A percentile compares a stretch with the other conserved stretches of the same genome.
Evolutionary conservation across 2,797 vertebrate species (phyloP).

Genomic region (Gephyroberyx darwinii): DNA sequence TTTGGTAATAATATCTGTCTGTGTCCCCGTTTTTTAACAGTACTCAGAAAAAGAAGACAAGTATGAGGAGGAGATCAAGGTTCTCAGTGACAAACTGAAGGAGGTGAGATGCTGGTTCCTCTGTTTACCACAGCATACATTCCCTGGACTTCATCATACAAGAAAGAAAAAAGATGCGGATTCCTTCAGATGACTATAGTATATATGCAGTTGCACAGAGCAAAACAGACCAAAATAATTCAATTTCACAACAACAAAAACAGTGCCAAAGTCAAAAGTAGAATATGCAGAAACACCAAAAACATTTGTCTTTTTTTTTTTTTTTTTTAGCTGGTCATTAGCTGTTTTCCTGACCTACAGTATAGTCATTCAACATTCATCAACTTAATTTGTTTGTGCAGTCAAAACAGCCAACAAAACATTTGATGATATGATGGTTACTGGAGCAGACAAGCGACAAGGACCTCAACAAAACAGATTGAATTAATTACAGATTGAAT

Average conservation of each 20-base stretch:
- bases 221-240: no score
- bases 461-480: background rate
- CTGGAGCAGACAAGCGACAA: background rate
- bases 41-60: slow-evolving; percentile 99
- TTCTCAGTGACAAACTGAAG: slow-evolving; percentile 88
- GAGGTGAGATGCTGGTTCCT: slow-evolving; percentile 73
- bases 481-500: slow-evolving; percentile 4
- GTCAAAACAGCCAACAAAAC: background rate
- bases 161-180: background rate
- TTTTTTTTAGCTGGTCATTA: background rate
- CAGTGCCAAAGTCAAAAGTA: no score
- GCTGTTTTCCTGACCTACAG: background rate
- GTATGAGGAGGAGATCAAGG: slow-evolving; percentile 99
- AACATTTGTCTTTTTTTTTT: no score
- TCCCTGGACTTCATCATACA: background rate
- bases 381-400: background rate
- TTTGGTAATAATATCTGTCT: slow-evolving; percentile 2
- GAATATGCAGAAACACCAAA: no score
- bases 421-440: background rate
- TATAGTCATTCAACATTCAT: background rate
- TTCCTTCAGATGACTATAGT: background rate
- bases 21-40: slow-evolving; percentile 74
- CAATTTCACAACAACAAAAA: no score
- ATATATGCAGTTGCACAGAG: no score
- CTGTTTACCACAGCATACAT: background rate